Conservation (phyloP, 2,888 invertebrate genomes). For the Xanthorhoe spadicearia region DNA sequence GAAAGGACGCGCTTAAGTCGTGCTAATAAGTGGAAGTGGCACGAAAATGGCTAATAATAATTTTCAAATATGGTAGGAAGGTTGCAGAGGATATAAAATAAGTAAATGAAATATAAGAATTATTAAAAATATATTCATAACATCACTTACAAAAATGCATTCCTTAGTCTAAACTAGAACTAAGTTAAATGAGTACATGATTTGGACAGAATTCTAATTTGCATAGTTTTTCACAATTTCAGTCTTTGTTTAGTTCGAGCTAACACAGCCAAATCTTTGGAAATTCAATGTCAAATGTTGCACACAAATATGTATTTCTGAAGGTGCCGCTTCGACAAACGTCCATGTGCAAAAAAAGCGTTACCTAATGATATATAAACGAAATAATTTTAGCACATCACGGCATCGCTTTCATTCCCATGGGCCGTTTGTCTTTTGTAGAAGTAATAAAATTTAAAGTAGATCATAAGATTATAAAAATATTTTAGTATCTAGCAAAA, state of each 20-base stretch:
- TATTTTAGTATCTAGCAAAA: not conserved
- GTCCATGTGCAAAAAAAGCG: not conserved
- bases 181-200: constrained; percentile 47
- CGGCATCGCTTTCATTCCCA: not conserved
- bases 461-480: not conserved
- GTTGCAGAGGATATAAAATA: not conserved
- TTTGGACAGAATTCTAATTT: constrained; percentile 61
- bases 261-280: constrained; percentile 81
- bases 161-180: constrained; percentile 37
- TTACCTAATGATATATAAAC: not conserved
- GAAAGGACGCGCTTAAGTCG: too few relatives aligned
- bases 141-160: constrained; percentile 38
- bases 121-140: constrained; percentile 42
- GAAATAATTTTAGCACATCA: not conserved
- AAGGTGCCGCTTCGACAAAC: constrained; percentile 5
- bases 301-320: constrained; percentile 12
- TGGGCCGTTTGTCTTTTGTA: not conserved
- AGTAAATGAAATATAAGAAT: constrained; percentile 29
- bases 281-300: constrained; percentile 43
- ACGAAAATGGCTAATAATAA: too few relatives aligned
- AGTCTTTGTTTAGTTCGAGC: constrained; percentile 66
- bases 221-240: constrained; percentile 51
- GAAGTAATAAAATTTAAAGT: not conserved
- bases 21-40: too few relatives aligned
- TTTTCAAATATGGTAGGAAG: too few relatives aligned